Percentiles rank a stretch among this genome's conserved stretches.
These are phyloP conservation scores for Corythornis vintsioides DNA, from an alignment of 2,113 vertebrate species.

Conservation along the genomic window DNA sequence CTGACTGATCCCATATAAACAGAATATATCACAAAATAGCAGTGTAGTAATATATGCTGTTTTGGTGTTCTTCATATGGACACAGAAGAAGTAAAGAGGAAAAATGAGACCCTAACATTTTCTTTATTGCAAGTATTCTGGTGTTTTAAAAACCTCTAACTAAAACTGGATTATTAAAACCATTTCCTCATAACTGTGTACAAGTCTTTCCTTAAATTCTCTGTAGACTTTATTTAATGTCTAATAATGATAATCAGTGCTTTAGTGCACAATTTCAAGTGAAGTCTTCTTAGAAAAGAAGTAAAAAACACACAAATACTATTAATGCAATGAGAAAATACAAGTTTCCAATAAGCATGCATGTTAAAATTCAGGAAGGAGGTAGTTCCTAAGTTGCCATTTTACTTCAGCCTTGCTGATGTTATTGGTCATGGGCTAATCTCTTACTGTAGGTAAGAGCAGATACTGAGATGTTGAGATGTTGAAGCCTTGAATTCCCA, in stretches of 20 bases:
- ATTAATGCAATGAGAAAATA: background rate
- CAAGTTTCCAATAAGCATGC: background rate
- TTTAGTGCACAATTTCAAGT: background rate
- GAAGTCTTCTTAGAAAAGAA: background rate
- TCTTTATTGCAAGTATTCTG: background rate
- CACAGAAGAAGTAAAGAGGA: background rate
- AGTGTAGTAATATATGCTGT: background rate
- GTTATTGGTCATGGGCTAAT: background rate
- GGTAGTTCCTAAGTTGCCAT: background rate
- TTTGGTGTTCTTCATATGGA: background rate
- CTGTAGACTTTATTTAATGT: background rate
- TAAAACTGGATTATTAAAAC: background rate
- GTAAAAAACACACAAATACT: fast-evolving
- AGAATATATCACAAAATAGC: background rate
- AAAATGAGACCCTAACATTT: background rate
- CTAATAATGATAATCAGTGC: background rate
- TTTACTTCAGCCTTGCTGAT: background rate
- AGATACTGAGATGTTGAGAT: background rate
- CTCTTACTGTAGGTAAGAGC: background rate
- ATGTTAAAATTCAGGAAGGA: background rate
- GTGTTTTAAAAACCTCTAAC: background rate
- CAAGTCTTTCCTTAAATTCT: background rate
- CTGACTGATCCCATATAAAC: background rate
- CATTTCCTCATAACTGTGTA: background rate
- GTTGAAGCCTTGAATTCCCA: background rate